Percentiles rank a stretch among this genome's conserved stretches.
Conservation (phyloP, 2,888 invertebrate genomes). For the Epiperipatus broadwayi region DNA sequence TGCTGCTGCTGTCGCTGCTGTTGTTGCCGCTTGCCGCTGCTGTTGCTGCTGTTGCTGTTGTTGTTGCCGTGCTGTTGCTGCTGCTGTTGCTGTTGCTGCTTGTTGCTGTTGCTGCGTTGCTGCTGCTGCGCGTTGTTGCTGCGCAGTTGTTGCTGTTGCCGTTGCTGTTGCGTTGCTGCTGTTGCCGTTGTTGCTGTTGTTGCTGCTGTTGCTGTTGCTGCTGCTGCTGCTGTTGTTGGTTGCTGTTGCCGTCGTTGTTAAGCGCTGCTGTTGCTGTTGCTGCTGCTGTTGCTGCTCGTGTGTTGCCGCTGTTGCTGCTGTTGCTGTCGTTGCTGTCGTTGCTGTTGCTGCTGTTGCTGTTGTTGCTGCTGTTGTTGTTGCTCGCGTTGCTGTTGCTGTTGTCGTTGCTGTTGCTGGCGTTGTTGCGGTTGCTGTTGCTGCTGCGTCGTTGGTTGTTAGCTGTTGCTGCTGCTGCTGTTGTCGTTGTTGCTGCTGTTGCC, state of each 20-base stretch:
- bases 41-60: background rate
- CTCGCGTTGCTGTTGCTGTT: too few relatives aligned
- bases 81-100: too few relatives aligned
- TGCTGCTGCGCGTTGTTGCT: too few relatives aligned
- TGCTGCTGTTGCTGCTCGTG: background rate
- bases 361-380: background rate
- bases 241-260: background rate
- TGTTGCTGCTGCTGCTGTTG: background rate
- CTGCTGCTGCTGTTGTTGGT: too few relatives aligned
- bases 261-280: background rate
- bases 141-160: background rate
- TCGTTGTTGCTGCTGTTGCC: background rate
- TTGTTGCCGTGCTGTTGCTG: too few relatives aligned
- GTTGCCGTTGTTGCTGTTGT: background rate
- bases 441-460: too few relatives aligned
- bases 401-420: background rate
- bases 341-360: slow-evolving; percentile 1
- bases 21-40: too few relatives aligned
- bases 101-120: background rate
- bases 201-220: background rate
- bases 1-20: background rate
- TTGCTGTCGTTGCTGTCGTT: background rate
- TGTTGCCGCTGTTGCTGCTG: background rate
- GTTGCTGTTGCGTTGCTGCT: too few relatives aligned
- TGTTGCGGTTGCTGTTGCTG: too few relatives aligned